A percentile compares a stretch with the other conserved stretches of the same genome.
phyloP scores from a whole-genome alignment of 1,140 invertebrate genomes.

The Diorhabda elongata region DNA sequence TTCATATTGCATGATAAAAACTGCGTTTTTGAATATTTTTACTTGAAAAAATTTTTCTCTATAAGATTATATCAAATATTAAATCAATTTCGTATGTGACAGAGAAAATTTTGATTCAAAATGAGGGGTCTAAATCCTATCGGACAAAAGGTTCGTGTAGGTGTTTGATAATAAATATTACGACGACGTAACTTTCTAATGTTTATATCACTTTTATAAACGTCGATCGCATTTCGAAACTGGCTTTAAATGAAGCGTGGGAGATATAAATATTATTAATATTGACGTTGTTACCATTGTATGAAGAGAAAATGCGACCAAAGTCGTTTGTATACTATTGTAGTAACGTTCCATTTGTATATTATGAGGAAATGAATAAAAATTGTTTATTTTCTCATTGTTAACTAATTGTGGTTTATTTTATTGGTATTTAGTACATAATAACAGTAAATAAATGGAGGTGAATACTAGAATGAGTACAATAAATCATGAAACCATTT shows the following conservation, averaged over 20 bases:
- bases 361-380: not conserved
- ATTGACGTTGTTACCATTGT: not conserved
- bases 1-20: too few relatives aligned
- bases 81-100: too few relatives aligned
- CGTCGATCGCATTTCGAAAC: not conserved
- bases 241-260: not conserved
- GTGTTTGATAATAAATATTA: too few relatives aligned
- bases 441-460: not conserved
- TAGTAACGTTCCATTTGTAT: not conserved
- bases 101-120: too few relatives aligned
- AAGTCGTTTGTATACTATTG: not conserved
- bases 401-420: not conserved
- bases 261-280: not conserved
- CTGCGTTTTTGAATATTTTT: too few relatives aligned
- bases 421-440: not conserved
- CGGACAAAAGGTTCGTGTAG: too few relatives aligned
- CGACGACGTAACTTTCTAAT: too few relatives aligned
- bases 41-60: too few relatives aligned
- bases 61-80: too few relatives aligned
- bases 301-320: not conserved
- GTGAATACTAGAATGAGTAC: too few relatives aligned
- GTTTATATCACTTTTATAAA: not conserved
- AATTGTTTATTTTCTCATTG: not conserved
- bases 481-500: too few relatives aligned
- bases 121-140: too few relatives aligned